A percentile compares a stretch with the other conserved stretches of the same genome.
Conservation (phyloP, 2,797 vertebrate species). For the Brachyrhaphis roseni region DNA sequence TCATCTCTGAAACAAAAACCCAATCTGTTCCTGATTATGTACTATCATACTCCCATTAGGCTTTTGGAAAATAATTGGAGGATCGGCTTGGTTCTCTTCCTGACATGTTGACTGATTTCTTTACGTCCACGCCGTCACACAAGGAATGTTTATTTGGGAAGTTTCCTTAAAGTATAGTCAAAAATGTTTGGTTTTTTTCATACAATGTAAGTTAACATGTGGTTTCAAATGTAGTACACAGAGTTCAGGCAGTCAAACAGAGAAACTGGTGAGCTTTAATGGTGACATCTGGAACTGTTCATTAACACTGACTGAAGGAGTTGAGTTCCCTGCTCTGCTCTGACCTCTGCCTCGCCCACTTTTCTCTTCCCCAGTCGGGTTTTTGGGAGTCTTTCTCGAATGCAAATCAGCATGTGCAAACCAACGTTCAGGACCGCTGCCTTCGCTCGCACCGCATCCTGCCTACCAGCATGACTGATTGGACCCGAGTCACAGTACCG, state of each 20-base stretch:
- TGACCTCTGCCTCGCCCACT: not conserved
- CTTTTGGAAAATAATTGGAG: not conserved
- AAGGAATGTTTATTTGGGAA: not conserved
- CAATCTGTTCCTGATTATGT: not conserved
- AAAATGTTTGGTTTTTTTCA: not conserved
- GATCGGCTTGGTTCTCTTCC: not conserved
- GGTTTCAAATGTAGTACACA: not conserved
- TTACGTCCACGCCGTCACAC: not conserved
- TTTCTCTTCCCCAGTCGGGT: not conserved
- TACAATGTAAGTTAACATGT: not conserved
- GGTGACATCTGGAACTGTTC: not conserved
- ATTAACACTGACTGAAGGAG: not conserved
- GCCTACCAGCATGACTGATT: slow-evolving; percentile 24
- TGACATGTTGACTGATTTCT: not conserved
- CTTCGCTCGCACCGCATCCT: not conserved
- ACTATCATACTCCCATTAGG: not conserved
- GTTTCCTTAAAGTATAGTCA: not conserved
- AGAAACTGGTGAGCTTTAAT: not conserved
- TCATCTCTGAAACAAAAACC: not conserved
- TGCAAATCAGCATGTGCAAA: slow-evolving; percentile 11
- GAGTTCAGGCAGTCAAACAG: not conserved
- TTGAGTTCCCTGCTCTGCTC: not conserved
- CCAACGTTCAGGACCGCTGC: not conserved
- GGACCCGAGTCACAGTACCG: slow-evolving; percentile 3
- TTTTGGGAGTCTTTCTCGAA: not conserved